These are phyloP conservation scores for Carcharodon carcharias DNA, from an alignment of 2,797 vertebrate species.

Conservation along the genomic window DNA sequence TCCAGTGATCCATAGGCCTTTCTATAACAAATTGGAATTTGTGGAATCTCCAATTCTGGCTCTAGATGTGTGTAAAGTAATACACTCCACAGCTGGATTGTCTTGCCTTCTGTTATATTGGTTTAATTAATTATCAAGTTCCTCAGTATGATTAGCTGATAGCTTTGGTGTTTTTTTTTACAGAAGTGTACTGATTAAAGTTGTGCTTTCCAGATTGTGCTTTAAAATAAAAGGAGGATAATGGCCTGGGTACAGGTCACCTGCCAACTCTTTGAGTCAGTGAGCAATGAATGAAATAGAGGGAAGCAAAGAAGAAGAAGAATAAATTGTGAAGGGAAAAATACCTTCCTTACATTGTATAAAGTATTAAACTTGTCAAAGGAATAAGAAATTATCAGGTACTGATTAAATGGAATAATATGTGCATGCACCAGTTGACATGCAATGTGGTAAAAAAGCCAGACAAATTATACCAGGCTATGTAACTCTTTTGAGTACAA, in stretches of 20 bases:
- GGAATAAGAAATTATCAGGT: background rate
- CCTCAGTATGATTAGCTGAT: background rate
- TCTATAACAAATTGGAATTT: background rate
- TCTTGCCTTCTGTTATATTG: background rate
- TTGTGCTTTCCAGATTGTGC: background rate
- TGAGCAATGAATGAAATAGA: background rate
- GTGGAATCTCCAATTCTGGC: background rate
- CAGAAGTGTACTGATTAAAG: background rate
- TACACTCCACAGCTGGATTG: background rate
- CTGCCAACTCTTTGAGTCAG: background rate
- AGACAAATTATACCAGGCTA: background rate
- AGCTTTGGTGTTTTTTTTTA: background rate
- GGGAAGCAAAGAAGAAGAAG: background rate
- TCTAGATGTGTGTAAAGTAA: background rate
- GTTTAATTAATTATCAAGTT: background rate
- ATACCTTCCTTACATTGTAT: background rate
- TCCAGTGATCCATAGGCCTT: background rate
- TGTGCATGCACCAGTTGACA: background rate
- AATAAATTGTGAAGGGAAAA: background rate
- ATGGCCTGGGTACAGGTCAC: background rate
- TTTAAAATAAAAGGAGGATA: background rate
- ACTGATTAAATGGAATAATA: background rate
- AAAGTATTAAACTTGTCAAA: background rate
- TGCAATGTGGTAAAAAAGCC: background rate
- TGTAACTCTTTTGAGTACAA: no score